phyloP scores from a whole-genome alignment of 2,113 vertebrate species.

The Sapajus apella region DNA sequence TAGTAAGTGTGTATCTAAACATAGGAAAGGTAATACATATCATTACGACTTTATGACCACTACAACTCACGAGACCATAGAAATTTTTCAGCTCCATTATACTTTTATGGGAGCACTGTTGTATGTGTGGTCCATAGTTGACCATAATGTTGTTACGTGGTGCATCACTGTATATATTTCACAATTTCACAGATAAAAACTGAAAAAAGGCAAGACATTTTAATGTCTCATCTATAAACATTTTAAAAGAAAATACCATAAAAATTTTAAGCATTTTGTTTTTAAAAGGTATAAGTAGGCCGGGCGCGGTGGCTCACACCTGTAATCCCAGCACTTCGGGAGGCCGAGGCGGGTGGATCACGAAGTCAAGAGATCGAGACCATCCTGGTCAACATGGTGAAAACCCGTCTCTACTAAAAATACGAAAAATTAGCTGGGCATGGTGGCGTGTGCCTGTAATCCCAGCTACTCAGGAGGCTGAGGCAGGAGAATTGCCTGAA shows the following conservation, averaged over 20 bases:
- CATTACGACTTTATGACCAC: not conserved
- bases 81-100: not conserved
- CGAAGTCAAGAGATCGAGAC: no score
- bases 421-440: no score
- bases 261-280: conserved; percentile 15
- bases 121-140: not conserved
- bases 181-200: not conserved
- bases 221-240: not conserved
- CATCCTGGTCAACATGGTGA: no score
- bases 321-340: no score
- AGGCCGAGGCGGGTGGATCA: no score
- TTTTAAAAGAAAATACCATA: conserved; percentile 1
- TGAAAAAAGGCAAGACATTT: not conserved
- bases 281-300: not conserved
- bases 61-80: not conserved
- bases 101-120: not conserved
- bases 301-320: no score
- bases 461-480: no score
- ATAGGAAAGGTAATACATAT: not conserved
- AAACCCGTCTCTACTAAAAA: no score
- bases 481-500: no score
- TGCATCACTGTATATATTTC: not conserved
- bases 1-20: not conserved
- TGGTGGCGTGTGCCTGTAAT: no score
- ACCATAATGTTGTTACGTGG: not conserved